Evolutionary conservation across 53 echinoderm and acorn worm genomes (phyloP).

Genomic region (Antedon mediterranea): DNA sequence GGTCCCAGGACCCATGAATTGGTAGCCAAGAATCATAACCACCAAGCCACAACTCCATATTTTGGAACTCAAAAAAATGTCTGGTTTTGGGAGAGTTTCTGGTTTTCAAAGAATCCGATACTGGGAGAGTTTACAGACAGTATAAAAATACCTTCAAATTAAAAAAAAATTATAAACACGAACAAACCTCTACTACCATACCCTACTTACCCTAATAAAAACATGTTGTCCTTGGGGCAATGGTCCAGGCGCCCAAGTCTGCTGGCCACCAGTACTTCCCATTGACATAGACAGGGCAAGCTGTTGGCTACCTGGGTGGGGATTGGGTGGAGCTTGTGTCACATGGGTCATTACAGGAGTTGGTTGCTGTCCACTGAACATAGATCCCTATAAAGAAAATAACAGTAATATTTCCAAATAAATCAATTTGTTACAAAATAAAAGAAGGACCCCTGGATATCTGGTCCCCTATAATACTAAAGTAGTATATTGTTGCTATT

Average conservation of each 20-base stretch:
- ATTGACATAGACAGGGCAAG: slow-evolving; percentile 84
- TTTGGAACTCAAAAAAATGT: too few relatives aligned
- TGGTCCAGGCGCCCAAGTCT: slow-evolving; percentile 54
- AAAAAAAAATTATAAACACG: neutral
- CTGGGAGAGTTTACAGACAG: neutral
- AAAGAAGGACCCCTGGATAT: too few relatives aligned
- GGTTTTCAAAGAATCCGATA: too few relatives aligned
- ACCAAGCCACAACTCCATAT: too few relatives aligned
- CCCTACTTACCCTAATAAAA: slow-evolving; percentile 56
- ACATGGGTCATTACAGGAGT: slow-evolving; percentile 80
- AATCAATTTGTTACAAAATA: too few relatives aligned
- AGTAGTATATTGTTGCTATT: too few relatives aligned
- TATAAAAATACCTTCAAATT: neutral
- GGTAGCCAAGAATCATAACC: too few relatives aligned
- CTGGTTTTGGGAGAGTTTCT: too few relatives aligned
- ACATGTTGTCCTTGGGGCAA: slow-evolving; percentile 65
- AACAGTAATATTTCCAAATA: too few relatives aligned
- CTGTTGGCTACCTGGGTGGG: slow-evolving; percentile 57
- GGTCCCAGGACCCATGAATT: too few relatives aligned
- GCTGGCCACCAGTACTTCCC: slow-evolving; percentile 45
- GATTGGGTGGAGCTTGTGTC: slow-evolving; percentile 4
- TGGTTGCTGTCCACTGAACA: slow-evolving; percentile 49
- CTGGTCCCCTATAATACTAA: too few relatives aligned
- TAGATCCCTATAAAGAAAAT: slow-evolving; percentile 41
- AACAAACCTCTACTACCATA: too few relatives aligned